Percentiles rank a stretch among this genome's conserved stretches.
phyloP scores from a whole-genome alignment of 2,888 invertebrate species.

The Conomelus anceps region DNA sequence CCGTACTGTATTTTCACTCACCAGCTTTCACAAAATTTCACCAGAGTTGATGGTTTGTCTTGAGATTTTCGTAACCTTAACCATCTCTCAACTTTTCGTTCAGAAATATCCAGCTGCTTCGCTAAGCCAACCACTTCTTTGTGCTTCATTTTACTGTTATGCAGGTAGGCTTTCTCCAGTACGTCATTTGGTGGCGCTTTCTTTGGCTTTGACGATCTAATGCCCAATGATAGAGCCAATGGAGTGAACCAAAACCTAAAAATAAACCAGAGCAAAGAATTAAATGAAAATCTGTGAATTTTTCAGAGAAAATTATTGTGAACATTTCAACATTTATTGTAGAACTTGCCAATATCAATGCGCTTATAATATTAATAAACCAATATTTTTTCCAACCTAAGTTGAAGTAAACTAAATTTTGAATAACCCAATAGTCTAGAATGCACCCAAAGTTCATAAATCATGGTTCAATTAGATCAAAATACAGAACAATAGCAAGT shows the following conservation, averaged over 20 bases:
- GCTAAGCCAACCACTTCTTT: conserved; percentile 64
- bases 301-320: too few species aligned
- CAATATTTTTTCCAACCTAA: too few species aligned
- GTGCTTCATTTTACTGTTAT: conserved; percentile 63
- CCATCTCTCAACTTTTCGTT: conserved; percentile 88
- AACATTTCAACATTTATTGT: too few species aligned
- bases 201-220: conserved; percentile 70
- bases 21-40: conserved; percentile 87
- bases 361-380: too few species aligned
- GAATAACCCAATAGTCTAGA: too few species aligned
- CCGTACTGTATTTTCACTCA: conserved; percentile 37
- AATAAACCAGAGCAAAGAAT: conserved; percentile 36
- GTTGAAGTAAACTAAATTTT: too few species aligned
- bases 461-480: too few species aligned
- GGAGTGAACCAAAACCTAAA: conserved; percentile 74
- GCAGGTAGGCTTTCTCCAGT: conserved; percentile 69
- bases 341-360: too few species aligned
- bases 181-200: conserved; percentile 63
- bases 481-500: too few species aligned
- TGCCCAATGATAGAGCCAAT: conserved; percentile 71
- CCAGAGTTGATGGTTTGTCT: conserved; percentile 80
- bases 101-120: conserved; percentile 75
- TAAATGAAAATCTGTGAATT: conserved; percentile 25
- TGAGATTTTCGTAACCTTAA: conserved; percentile 74
- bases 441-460: too few species aligned